These are phyloP conservation scores for Tipula helvola DNA, from an alignment of 2,888 invertebrate genomes.

Conservation along the genomic window DNA sequence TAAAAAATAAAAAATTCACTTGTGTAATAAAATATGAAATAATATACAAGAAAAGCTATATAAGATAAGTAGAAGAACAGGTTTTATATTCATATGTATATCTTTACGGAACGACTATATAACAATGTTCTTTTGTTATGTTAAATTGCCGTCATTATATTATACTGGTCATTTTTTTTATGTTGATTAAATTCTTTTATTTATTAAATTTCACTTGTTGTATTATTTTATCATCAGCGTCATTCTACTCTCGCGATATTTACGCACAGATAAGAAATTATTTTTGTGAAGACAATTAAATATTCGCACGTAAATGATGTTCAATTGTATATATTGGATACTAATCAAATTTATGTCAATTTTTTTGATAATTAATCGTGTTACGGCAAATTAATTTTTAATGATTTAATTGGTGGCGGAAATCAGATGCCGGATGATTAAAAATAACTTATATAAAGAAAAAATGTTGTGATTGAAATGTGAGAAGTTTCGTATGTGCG, in stretches of 20 bases:
- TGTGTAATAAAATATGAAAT: neutral
- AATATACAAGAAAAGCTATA: neutral
- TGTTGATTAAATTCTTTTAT: constrained; percentile 4
- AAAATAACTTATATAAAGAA: neutral
- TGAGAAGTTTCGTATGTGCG: neutral
- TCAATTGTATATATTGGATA: neutral
- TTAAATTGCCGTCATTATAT: neutral
- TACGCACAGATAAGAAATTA: neutral
- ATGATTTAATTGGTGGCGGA: neutral
- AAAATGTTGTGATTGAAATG: neutral
- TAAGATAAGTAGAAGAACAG: neutral
- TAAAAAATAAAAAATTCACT: neutral
- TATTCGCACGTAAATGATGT: neutral
- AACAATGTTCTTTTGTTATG: constrained; percentile 4
- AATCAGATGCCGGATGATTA: neutral
- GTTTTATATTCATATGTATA: neutral
- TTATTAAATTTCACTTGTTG: neutral
- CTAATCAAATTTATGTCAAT: neutral
- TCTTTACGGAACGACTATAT: neutral
- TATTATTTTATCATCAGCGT: neutral
- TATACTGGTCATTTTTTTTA: neutral
- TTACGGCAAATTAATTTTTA: neutral
- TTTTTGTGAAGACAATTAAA: neutral
- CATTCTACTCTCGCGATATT: neutral
- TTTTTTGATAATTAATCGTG: neutral